Conservation (phyloP, 2,888 invertebrate species). For the Homarus gammarus region DNA sequence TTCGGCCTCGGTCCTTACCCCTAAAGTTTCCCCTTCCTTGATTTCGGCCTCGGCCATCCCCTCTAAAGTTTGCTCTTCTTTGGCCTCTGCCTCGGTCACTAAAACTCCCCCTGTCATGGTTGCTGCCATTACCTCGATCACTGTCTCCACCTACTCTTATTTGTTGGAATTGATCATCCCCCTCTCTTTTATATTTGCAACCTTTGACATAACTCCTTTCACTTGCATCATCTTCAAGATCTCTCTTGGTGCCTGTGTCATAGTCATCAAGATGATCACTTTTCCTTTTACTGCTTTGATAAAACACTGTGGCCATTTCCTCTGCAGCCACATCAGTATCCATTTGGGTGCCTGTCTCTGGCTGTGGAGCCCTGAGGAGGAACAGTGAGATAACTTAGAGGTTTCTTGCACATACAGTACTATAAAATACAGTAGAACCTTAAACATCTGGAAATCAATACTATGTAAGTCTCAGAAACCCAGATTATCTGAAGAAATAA, state of each 20-base stretch:
- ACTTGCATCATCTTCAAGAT: background rate
- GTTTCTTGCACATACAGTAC: too few relatives aligned
- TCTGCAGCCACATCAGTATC: conserved; percentile 83
- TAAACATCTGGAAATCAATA: too few relatives aligned
- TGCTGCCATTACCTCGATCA: background rate
- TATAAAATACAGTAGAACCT: too few relatives aligned
- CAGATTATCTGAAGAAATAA: too few relatives aligned
- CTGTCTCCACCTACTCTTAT: too few relatives aligned
- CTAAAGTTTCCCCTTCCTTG: background rate
- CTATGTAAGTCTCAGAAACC: too few relatives aligned
- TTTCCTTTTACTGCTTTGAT: conserved; percentile 11
- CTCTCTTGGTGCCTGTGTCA: background rate
- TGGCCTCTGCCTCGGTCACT: background rate
- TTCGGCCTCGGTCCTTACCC: background rate
- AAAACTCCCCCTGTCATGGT: background rate
- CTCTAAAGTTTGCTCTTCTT: background rate
- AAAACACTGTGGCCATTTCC: conserved; percentile 84
- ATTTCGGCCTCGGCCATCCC: background rate
- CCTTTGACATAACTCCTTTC: background rate
- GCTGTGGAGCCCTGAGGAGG: background rate
- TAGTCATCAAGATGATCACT: background rate
- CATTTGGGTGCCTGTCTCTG: conserved; percentile 27
- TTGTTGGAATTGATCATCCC: background rate
- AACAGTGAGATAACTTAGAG: too few relatives aligned
- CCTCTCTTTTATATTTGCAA: background rate